A percentile compares a stretch with the other conserved stretches of the same genome.
These are phyloP conservation scores for Hemiscyllium ocellatum DNA, from an alignment of 2,113 vertebrate genomes.

Conservation along the genomic window DNA sequence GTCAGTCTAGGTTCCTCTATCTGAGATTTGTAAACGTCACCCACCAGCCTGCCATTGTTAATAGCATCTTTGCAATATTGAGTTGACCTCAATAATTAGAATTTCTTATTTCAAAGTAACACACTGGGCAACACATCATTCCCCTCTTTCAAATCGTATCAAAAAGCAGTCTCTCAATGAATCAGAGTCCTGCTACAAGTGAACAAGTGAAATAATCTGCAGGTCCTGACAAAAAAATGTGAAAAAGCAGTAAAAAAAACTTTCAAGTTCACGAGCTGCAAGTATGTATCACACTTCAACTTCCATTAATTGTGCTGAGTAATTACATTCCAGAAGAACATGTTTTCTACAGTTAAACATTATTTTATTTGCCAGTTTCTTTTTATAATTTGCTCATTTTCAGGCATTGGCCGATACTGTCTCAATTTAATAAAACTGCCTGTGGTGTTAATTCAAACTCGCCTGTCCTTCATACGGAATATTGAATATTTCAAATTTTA, in stretches of 20 bases:
- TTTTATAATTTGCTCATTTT: too few species aligned
- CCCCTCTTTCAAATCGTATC: background rate
- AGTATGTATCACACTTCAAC: background rate
- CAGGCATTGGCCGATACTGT: background rate
- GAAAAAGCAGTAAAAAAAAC: background rate
- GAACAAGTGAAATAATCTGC: background rate
- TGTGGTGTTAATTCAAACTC: background rate
- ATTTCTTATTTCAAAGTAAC: background rate
- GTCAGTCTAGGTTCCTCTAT: too few species aligned
- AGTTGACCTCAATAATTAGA: background rate
- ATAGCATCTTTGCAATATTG: too few species aligned
- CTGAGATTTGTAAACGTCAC: too few species aligned
- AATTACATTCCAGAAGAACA: background rate
- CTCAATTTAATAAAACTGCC: constrained; percentile 29
- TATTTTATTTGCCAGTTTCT: background rate
- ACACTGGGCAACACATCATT: background rate
- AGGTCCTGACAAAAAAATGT: background rate
- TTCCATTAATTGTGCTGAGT: background rate
- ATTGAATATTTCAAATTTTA: constrained; percentile 13
- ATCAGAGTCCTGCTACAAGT: background rate
- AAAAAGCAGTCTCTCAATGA: background rate
- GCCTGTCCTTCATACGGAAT: background rate
- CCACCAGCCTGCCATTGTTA: too few species aligned
- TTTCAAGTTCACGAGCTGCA: background rate
- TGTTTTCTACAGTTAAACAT: background rate